Evolutionary conservation across 2,113 vertebrate species (phyloP).

Genomic region (Callopanchax toddi): DNA sequence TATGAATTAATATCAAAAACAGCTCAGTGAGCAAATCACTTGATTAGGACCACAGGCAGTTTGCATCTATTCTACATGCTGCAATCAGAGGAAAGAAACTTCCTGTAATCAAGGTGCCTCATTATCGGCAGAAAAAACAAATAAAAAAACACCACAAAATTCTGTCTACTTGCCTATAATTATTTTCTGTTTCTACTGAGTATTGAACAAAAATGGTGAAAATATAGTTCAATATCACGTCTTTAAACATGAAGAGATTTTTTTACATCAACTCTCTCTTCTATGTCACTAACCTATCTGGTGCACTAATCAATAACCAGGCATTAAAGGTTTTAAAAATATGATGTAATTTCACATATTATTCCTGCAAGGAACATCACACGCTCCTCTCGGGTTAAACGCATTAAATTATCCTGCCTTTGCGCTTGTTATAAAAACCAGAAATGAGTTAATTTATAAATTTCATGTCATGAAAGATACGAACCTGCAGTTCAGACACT

Average conservation of each 20-base stretch:
- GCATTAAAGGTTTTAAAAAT: too few relatives aligned
- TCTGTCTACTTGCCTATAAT: background rate
- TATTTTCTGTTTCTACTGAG: background rate
- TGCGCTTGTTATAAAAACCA: background rate
- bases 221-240: too few relatives aligned
- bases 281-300: background rate
- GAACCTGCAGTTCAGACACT: conserved; percentile 83
- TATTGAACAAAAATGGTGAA: background rate
- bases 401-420: background rate
- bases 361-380: too few relatives aligned
- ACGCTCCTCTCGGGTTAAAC: background rate
- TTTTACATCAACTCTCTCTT: background rate
- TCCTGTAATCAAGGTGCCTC: conserved; percentile 18
- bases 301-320: background rate
- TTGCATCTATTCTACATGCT: conserved; percentile 9
- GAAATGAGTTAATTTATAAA: background rate
- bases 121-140: conserved; percentile 6
- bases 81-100: conserved; percentile 14
- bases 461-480: conserved; percentile 35
- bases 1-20: background rate
- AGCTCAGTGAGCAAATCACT: conserved; percentile 1
- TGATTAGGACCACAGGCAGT: background rate
- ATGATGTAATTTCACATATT: background rate
- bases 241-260: background rate
- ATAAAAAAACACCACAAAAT: background rate